These are phyloP conservation scores for Drosophila arizonae DNA, from an alignment of 1,140 invertebrate species.

Conservation along the genomic window DNA sequence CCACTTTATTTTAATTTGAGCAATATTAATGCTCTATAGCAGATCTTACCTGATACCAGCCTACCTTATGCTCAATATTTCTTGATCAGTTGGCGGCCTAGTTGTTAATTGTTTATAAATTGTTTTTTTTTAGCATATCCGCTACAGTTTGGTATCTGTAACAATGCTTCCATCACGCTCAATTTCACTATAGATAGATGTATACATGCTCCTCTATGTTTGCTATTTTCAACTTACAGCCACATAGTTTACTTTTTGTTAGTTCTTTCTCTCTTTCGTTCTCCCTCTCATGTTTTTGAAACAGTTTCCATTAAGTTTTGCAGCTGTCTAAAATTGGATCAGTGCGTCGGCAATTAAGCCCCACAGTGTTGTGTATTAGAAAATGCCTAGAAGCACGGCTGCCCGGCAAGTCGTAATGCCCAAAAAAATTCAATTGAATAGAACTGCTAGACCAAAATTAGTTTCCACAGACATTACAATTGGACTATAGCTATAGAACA, in stretches of 20 bases:
- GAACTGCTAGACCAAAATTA: conserved; percentile 26
- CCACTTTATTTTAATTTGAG: no score
- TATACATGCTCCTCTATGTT: conserved; percentile 23
- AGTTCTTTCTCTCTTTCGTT: not conserved
- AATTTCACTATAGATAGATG: conserved; percentile 20
- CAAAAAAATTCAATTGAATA: conserved; percentile 5
- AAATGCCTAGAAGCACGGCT: conserved; percentile 7
- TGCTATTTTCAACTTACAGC: conserved; percentile 33
- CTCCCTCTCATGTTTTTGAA: not conserved
- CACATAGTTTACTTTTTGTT: conserved; percentile 43
- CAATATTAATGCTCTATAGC: no score
- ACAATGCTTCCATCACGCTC: conserved; percentile 18
- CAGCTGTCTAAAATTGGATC: conserved; percentile 62
- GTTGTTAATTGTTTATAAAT: conserved; percentile 37
- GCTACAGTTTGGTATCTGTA: conserved; percentile 20
- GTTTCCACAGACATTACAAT: not conserved
- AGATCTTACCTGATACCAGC: not conserved
- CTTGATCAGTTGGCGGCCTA: conserved; percentile 16
- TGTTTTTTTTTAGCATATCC: conserved; percentile 17
- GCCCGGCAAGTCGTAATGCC: not conserved
- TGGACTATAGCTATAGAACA: not conserved
- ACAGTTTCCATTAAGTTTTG: conserved; percentile 27
- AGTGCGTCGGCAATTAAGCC: conserved; percentile 57
- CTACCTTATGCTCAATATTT: not conserved
- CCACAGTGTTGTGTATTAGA: conserved; percentile 7